Percentiles rank a stretch among this genome's conserved stretches.
Conservation (phyloP, 2,888 invertebrate species). For the Andrena chrysosceles region DNA sequence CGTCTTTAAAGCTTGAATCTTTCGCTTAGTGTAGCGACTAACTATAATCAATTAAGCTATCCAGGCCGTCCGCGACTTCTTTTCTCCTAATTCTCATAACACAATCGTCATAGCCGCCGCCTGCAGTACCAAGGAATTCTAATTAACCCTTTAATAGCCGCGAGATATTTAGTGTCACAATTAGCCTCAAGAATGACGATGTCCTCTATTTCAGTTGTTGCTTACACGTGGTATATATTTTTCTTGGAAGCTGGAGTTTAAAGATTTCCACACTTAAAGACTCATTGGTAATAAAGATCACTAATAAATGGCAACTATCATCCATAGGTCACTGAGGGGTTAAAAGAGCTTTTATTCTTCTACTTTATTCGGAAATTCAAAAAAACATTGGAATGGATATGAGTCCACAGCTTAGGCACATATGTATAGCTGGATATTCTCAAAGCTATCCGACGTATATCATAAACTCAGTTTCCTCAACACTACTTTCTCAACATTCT, state of each 20-base stretch:
- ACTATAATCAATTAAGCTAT: conserved; percentile 1
- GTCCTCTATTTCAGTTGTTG: background rate
- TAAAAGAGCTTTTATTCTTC: too few relatives aligned
- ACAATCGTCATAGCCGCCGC: background rate
- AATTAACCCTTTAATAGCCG: background rate
- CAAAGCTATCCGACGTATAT: too few relatives aligned
- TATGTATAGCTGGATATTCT: too few relatives aligned
- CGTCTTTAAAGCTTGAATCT: background rate
- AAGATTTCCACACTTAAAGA: too few relatives aligned
- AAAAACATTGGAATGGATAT: too few relatives aligned
- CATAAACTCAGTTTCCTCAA: too few relatives aligned
- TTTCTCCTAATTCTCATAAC: conserved; percentile 2
- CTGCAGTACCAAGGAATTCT: conserved; percentile 7
- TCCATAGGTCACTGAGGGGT: too few relatives aligned
- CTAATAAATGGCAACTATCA: too few relatives aligned
- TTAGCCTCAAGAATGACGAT: background rate
- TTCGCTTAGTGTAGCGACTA: background rate
- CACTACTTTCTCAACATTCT: too few relatives aligned
- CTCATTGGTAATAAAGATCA: too few relatives aligned
- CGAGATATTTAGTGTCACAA: background rate
- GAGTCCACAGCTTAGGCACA: too few relatives aligned
- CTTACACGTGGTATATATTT: background rate
- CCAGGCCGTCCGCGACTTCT: background rate
- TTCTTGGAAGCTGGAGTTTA: background rate
- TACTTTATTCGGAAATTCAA: too few relatives aligned